These are phyloP conservation scores for Odontesthes bonariensis DNA, from an alignment of 2,113 vertebrate genomes.

Conservation along the genomic window DNA sequence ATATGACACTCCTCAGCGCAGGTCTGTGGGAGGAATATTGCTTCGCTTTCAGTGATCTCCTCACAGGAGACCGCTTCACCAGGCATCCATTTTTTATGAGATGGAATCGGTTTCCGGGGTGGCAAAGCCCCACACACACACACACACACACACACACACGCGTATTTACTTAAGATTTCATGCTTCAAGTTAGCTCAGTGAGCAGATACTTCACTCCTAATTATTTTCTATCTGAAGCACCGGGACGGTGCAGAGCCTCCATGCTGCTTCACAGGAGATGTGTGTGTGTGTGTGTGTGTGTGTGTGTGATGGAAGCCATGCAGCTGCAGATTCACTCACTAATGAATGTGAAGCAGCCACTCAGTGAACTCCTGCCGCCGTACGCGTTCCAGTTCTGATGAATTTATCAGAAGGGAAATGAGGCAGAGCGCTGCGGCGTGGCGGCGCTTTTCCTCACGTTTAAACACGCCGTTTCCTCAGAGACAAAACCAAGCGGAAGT, in stretches of 20 bases:
- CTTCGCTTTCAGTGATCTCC: conserved; percentile 42
- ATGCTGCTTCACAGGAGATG: conserved; percentile 15
- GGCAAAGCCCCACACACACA: conserved; percentile 23
- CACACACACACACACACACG: conserved; percentile 23
- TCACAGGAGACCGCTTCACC: conserved; percentile 46
- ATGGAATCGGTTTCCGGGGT: conserved; percentile 30
- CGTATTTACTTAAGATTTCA: conserved; percentile 59
- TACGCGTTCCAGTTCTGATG: conserved; percentile 62
- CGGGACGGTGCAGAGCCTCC: conserved; percentile 22
- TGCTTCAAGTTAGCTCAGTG: conserved; percentile 40
- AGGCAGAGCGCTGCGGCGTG: conserved; percentile 54
- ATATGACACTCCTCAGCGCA: conserved; percentile 42
- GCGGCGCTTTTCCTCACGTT: conserved; percentile 46
- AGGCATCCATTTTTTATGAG: conserved; percentile 55
- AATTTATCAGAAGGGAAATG: conserved; percentile 73
- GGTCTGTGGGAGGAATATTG: conserved; percentile 61
- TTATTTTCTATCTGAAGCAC: conserved; percentile 63
- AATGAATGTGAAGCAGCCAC: conserved; percentile 68
- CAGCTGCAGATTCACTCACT: conserved; percentile 48
- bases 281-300: conserved; percentile 4
- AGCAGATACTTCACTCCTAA: conserved; percentile 56
- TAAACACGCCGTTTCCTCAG: conserved; percentile 34
- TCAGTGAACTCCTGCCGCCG: conserved; percentile 60
- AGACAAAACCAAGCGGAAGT: conserved; percentile 5
- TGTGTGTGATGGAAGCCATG: conserved; percentile 1